Base-by-base conservation (phyloP, 1,140 invertebrate genomes). In the Zaprionus inermis region DNA sequence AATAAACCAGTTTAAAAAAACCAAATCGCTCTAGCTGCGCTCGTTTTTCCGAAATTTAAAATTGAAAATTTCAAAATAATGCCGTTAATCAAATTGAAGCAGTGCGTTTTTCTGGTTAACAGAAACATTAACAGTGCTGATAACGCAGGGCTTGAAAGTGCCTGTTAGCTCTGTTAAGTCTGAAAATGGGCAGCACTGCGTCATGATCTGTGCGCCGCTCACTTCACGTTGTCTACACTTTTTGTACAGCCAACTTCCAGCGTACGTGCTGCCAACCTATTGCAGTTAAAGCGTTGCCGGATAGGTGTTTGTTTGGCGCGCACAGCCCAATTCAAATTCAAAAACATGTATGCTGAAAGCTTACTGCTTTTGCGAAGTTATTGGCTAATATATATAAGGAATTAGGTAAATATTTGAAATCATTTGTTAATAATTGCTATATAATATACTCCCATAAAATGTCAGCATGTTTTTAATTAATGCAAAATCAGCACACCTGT, bases 401-500 rank as follows among this genome's bases (percentile, higher is more conserved):
- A 18, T 22, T 22, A 6, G 44, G 44, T 49, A 49, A 49, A 49
- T 44, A 44, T 44, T 44, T 44, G 1, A 6, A 41, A 16, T 3
- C 18, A 11, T 49, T 10, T 20, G 44, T 49, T 49, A 20, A 49
- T 49, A 20, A 49, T 49, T 41, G n/a, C n/a, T n/a, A 16, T 44
- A 44, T 44, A n/a, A 38, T n/a, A 38, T 38, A 38, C 36, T 14
- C 36, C 2, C 2, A 38, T 7, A 52, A 16, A n/a, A n/a, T 30
- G n/a, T 34, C 36, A 22, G 41, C 32, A 52, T 69, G 72, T 56
- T 63, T 70, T 74, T 41, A 63, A 74, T 74, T 74, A 74, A 70
- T 44, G 6, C n/a, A 20, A 73, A 61, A 61, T 56, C 52, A 51
- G 52, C 65, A 69, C 51, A 69, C 5, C 38, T 38, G 22, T 16